Conservation (phyloP, 2,888 invertebrate genomes). For the Plagodis pulveraria region DNA sequence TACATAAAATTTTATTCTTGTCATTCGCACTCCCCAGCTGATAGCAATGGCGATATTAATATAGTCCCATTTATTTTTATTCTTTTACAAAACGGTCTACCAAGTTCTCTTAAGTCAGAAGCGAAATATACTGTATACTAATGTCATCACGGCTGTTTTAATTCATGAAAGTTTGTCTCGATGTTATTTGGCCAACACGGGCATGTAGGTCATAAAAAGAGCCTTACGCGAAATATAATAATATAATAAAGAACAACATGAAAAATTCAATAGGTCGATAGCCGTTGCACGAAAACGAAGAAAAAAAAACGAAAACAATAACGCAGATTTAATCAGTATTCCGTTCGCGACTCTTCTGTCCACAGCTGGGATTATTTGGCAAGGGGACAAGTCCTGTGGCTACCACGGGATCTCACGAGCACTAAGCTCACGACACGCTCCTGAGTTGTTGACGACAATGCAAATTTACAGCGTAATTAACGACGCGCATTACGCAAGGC, state of each 20-base stretch:
- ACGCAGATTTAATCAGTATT: constrained; percentile 78
- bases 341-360: constrained; percentile 67
- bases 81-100: constrained; percentile 70
- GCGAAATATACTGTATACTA: constrained; percentile 73
- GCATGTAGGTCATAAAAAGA: constrained; percentile 56
- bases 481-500: constrained; percentile 65
- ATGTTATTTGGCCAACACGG: constrained; percentile 64
- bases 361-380: constrained; percentile 80
- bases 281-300: constrained; percentile 72
- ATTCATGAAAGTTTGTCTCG: constrained; percentile 74
- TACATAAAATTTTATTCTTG: constrained; percentile 43
- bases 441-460: constrained; percentile 52
- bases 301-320: constrained; percentile 78
- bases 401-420: constrained; percentile 47
- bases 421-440: constrained; percentile 52
- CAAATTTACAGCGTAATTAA: constrained; percentile 62
- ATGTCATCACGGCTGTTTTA: constrained; percentile 62
- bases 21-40: constrained; percentile 33
- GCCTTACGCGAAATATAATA: constrained; percentile 69
- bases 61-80: constrained; percentile 74
- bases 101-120: constrained; percentile 66
- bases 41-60: constrained; percentile 52
- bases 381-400: constrained; percentile 65
- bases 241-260: constrained; percentile 69
- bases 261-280: constrained; percentile 79